phyloP scores from a whole-genome alignment of 2,888 invertebrate species.

The Stenolophus ochropezus region DNA sequence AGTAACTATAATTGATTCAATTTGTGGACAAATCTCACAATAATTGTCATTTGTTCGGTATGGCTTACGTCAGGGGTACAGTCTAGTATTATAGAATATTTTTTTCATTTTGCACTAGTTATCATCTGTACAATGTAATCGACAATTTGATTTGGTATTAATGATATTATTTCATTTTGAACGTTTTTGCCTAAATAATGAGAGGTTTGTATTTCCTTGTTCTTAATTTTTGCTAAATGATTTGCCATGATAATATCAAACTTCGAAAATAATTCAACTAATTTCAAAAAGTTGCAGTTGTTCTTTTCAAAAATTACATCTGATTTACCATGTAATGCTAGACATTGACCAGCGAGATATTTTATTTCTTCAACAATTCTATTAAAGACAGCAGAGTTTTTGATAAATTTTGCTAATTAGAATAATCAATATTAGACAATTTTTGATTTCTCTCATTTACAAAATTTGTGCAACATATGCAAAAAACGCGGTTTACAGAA shows the following conservation, averaged over 20 bases:
- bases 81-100: background rate
- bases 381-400: background rate
- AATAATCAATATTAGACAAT: background rate
- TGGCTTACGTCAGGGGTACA: background rate
- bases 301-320: background rate
- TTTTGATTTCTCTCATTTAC: background rate
- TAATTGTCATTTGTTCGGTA: background rate
- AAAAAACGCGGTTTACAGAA: background rate
- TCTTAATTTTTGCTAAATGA: background rate
- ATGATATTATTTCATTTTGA: conserved; percentile 9
- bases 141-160: background rate
- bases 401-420: background rate
- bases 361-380: background rate
- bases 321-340: background rate
- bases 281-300: background rate
- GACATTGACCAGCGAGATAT: background rate
- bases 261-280: background rate
- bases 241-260: conserved; percentile 19
- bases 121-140: background rate
- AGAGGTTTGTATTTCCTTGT: background rate
- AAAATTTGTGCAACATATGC: background rate
- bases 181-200: background rate
- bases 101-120: background rate
- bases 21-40: background rate
- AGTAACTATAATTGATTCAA: background rate